Evolutionary conservation across 2,888 invertebrate genomes (phyloP).

Genomic region (Tachina lurida): DNA sequence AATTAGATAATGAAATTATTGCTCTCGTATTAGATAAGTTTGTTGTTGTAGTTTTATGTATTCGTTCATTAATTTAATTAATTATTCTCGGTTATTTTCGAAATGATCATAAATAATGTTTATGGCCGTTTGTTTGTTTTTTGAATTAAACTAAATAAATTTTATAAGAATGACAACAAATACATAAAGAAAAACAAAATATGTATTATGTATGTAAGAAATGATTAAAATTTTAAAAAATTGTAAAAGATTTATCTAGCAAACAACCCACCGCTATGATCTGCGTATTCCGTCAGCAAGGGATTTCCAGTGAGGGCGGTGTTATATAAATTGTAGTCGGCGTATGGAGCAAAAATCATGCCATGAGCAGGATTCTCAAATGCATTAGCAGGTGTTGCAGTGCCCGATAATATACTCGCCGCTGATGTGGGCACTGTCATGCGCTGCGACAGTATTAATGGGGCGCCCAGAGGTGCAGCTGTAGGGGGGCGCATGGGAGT

Average conservation of each 20-base stretch:
- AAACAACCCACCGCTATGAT: conserved; percentile 98
- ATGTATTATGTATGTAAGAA: conserved; percentile 26
- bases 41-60: conserved; percentile 26
- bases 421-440: conserved; percentile 92
- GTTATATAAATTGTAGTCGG: conserved; percentile 95
- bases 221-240: conserved; percentile 55
- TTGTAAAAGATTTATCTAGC: conserved; percentile 86
- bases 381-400: conserved; percentile 86
- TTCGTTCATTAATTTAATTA: conserved; percentile 44
- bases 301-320: conserved; percentile 90
- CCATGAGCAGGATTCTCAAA: conserved; percentile 86
- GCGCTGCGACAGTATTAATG: conserved; percentile 94
- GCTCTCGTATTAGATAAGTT: conserved; percentile 41
- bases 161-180: conserved; percentile 38
- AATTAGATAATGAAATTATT: conserved; percentile 54
- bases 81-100: conserved; percentile 46
- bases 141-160: conserved; percentile 59
- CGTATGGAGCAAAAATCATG: conserved; percentile 93
- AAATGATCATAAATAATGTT: conserved; percentile 26
- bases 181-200: conserved; percentile 17
- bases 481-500: conserved; percentile 87
- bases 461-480: conserved; percentile 93
- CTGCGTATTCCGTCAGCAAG: conserved; percentile 93
- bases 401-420: conserved; percentile 85
- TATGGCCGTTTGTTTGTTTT: conserved; percentile 28